A percentile compares a stretch with the other conserved stretches of the same genome.
phyloP scores from a whole-genome alignment of 1,140 invertebrate genomes.

The Micrasema longulum region DNA sequence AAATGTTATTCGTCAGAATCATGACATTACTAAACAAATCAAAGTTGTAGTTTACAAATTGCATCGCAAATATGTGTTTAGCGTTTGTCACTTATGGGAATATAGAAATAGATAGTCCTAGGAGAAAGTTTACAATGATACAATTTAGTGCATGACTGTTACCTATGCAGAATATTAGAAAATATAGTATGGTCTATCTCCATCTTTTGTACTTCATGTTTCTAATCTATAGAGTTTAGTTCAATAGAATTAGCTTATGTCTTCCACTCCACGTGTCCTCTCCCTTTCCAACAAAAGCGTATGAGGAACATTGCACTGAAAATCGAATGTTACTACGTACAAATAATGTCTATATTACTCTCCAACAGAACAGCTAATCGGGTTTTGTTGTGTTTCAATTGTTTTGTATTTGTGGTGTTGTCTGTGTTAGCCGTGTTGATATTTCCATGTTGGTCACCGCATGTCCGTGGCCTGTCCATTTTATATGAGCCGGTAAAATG shows the following conservation, averaged over 20 bases:
- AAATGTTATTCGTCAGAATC: neutral
- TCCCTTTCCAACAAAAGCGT: slow-evolving; percentile 33
- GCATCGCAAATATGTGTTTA: too few relatives aligned
- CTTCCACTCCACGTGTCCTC: slow-evolving; percentile 12
- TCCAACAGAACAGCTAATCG: neutral
- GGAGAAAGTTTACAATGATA: too few relatives aligned
- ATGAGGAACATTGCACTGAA: slow-evolving; percentile 18
- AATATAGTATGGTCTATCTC: neutral
- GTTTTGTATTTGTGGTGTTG: slow-evolving; percentile 17
- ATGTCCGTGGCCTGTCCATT: slow-evolving; percentile 24
- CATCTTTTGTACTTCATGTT: slow-evolving; percentile 23
- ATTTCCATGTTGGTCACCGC: slow-evolving; percentile 32
- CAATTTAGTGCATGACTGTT: neutral
- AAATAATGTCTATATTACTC: neutral
- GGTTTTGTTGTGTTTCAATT: slow-evolving; percentile 12
- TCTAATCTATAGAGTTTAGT: slow-evolving; percentile 19
- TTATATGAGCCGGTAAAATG: slow-evolving; percentile 33
- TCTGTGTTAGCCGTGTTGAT: slow-evolving; percentile 29
- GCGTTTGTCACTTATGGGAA: too few relatives aligned
- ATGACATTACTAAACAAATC: neutral
- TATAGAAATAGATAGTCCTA: too few relatives aligned
- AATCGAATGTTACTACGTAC: too few relatives aligned
- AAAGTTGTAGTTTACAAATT: too few relatives aligned
- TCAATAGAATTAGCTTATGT: slow-evolving; percentile 20
- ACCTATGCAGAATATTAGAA: slow-evolving; percentile 5